Evolutionary conservation across 2,888 invertebrate genomes (phyloP).

Genomic region (Drosophila robusta): DNA sequence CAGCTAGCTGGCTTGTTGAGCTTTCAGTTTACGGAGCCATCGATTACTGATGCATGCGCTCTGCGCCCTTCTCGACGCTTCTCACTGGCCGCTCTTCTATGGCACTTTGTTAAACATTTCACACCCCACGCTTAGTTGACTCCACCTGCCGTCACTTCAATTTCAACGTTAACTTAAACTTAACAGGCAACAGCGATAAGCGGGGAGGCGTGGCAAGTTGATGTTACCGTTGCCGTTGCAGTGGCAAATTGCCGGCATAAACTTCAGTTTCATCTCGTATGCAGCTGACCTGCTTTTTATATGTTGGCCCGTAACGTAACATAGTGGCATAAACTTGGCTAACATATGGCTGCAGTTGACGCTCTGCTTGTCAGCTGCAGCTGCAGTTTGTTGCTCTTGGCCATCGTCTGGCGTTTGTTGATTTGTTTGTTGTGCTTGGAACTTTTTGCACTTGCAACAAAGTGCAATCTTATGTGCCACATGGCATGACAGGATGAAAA

Average conservation of each 20-base stretch:
- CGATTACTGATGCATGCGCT: conserved; percentile 24
- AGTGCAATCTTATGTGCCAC: conserved; percentile 56
- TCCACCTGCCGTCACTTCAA: conserved; percentile 33
- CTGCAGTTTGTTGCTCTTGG: conserved; percentile 41
- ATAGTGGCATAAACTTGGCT: conserved; percentile 68
- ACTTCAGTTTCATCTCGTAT: conserved; percentile 45
- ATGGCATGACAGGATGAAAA: conserved; percentile 38
- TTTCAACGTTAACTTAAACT: conserved; percentile 20
- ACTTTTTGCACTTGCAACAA: conserved; percentile 57
- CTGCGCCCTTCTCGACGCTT: background rate
- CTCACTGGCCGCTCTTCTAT: conserved; percentile 6
- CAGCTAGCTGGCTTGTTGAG: conserved; percentile 31
- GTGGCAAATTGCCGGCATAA: conserved; percentile 34
- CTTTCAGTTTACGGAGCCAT: conserved; percentile 33
- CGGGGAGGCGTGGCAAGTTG: conserved; percentile 1
- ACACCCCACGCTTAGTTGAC: conserved; percentile 4
- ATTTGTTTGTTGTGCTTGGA: conserved; percentile 26
- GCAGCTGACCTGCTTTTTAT: conserved; percentile 34
- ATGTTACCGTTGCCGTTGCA: conserved; percentile 13
- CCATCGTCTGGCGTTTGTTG: conserved; percentile 24
- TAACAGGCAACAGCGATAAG: conserved; percentile 31
- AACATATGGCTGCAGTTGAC: conserved; percentile 66
- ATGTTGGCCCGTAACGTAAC: conserved; percentile 39
- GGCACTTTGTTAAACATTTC: conserved; percentile 6
- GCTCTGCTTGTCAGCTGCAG: conserved; percentile 42